phyloP scores from a whole-genome alignment of 2,888 invertebrate genomes.

The Sisyra nigra region DNA sequence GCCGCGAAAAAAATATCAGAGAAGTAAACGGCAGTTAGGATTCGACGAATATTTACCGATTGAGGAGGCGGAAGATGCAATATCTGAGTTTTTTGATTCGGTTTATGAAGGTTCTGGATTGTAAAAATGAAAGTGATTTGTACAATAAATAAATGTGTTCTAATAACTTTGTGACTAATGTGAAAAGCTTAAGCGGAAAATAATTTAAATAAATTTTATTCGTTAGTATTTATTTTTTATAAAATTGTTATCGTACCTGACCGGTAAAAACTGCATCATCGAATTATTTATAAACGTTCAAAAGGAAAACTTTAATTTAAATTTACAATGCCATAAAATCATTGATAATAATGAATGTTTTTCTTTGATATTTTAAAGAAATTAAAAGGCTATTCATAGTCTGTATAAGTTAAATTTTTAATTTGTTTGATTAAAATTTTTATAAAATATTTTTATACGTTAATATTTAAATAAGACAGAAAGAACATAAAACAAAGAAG shows the following conservation, averaged over 20 bases:
- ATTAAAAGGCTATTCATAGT: too few species aligned
- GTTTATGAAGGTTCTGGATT: constrained; percentile 2
- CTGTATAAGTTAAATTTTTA: too few species aligned
- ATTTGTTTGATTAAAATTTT: too few species aligned
- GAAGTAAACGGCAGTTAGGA: constrained; percentile 24
- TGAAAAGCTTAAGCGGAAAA: neutral
- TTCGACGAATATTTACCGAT: constrained; percentile 31
- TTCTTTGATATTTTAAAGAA: too few species aligned
- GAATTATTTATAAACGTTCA: too few species aligned
- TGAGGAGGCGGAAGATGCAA: constrained; percentile 27
- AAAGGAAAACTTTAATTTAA: too few species aligned
- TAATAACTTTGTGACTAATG: neutral
- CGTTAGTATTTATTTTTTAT: neutral
- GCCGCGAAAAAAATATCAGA: constrained; percentile 2
- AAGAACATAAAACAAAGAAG: too few species aligned
- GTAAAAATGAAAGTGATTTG: neutral
- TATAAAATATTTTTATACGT: too few species aligned
- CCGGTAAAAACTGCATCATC: constrained; percentile 3
- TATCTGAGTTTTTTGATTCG: neutral
- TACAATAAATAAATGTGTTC: neutral
- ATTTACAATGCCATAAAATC: too few species aligned
- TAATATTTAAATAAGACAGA: too few species aligned
- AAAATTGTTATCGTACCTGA: constrained; percentile 5
- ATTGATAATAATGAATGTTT: too few species aligned
- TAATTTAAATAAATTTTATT: neutral